A percentile compares a stretch with the other conserved stretches of the same genome.
Conservation (phyloP, 2,888 invertebrate genomes). For the Teinopalpus imperialis region DNA sequence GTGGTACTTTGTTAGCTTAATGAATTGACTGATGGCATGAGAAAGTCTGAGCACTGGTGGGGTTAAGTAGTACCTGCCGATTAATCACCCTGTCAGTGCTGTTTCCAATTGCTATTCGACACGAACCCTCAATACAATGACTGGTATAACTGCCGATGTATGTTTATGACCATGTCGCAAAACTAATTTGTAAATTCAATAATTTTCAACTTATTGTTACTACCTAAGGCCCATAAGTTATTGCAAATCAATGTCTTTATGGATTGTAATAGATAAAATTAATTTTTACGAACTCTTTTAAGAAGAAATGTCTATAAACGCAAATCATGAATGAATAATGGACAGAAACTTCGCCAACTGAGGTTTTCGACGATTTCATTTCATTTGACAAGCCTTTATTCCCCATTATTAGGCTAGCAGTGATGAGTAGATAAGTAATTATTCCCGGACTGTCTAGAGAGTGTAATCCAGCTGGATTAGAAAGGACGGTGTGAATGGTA, state of each 20-base stretch:
- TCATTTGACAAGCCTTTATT: slow-evolving; percentile 42
- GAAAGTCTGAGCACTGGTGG: slow-evolving; percentile 74
- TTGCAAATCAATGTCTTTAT: too few species aligned
- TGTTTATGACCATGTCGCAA: slow-evolving; percentile 5
- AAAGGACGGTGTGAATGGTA: slow-evolving; percentile 79
- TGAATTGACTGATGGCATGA: slow-evolving; percentile 80
- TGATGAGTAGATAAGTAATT: slow-evolving; percentile 75
- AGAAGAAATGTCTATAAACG: too few species aligned
- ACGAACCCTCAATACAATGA: slow-evolving; percentile 55
- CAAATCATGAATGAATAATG: slow-evolving; percentile 25
- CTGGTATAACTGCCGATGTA: slow-evolving; percentile 24
- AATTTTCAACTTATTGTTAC: too few species aligned
- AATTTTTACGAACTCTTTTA: too few species aligned
- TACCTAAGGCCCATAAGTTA: too few species aligned
- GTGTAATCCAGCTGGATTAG: slow-evolving; percentile 78
- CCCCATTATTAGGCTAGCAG: slow-evolving; percentile 53
- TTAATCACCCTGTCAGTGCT: slow-evolving; percentile 78
- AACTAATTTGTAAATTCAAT: too few species aligned
- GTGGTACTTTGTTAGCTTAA: slow-evolving; percentile 79
- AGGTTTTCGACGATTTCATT: slow-evolving; percentile 27
- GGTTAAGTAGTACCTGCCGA: slow-evolving; percentile 78
- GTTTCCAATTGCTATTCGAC: slow-evolving; percentile 75
- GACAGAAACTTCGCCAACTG: slow-evolving; percentile 19
- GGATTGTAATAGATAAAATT: too few species aligned
- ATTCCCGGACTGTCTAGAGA: slow-evolving; percentile 75